Percentiles rank a stretch among this genome's conserved stretches.
Conservation (phyloP, 2,113 vertebrate species). For the Phylloscopus trochilus region DNA sequence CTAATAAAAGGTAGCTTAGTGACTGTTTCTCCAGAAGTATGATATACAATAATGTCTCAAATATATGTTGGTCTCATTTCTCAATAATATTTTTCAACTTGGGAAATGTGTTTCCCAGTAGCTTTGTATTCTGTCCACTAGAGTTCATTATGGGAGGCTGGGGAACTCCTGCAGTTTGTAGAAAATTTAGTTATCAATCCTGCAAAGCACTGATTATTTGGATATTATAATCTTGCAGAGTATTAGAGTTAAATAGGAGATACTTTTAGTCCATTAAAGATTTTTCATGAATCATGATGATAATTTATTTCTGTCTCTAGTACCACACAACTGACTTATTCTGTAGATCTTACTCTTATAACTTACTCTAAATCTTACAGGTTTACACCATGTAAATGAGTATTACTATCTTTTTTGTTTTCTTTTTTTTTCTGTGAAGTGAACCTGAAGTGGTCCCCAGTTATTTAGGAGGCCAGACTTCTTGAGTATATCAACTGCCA, state of each 20-base stretch:
- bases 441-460: neutral
- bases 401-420: neutral
- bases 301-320: slow-evolving; percentile 13
- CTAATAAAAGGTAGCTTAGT: slow-evolving; percentile 56
- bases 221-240: neutral
- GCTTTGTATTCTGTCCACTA: neutral
- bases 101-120: neutral
- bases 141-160: neutral
- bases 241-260: neutral
- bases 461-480: neutral
- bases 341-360: neutral
- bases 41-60: slow-evolving; percentile 20
- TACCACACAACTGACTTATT: neutral
- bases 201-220: neutral
- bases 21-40: slow-evolving; percentile 29
- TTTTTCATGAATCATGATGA: neutral
- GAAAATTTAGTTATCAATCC: neutral
- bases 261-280: slow-evolving; percentile 34
- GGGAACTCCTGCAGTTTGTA: neutral
- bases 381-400: neutral
- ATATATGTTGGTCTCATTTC: slow-evolving; percentile 12
- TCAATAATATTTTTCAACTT: neutral
- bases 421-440: neutral
- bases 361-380: neutral
- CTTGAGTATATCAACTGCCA: neutral